phyloP scores from a whole-genome alignment of 2,888 invertebrate species.

The Poecilobothrus nobilitatus region DNA sequence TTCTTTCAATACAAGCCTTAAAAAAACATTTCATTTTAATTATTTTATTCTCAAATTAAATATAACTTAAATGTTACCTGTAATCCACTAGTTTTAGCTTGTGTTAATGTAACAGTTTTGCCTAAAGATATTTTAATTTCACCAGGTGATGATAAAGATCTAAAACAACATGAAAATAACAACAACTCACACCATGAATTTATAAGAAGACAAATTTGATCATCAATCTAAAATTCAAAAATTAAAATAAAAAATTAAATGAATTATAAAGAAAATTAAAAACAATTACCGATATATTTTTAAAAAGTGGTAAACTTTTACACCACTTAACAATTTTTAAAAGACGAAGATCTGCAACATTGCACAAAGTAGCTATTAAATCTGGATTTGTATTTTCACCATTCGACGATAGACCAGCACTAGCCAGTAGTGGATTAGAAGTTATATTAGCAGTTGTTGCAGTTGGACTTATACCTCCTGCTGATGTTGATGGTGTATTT shows the following conservation, averaged over 20 bases:
- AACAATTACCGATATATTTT: constrained; percentile 75
- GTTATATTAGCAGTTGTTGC: constrained; percentile 36
- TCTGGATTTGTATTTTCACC: constrained; percentile 66
- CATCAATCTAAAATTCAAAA: constrained; percentile 69
- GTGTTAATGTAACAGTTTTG: constrained; percentile 41
- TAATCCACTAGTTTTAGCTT: constrained; percentile 44
- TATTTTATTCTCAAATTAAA: not conserved
- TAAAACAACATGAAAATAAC: constrained; percentile 87
- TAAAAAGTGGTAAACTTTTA: constrained; percentile 91
- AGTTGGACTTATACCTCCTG: not conserved
- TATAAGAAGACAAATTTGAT: constrained; percentile 92
- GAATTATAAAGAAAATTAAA: not conserved
- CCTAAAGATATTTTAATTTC: constrained; percentile 64
- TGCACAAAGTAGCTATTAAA: constrained; percentile 81
- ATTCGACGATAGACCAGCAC: constrained; percentile 45
- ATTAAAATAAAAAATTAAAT: not conserved
- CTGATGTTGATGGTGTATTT: constrained; percentile 36
- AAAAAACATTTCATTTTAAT: constrained; percentile 4
- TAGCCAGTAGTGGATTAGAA: constrained; percentile 50
- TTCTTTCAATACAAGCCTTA: constrained; percentile 78
- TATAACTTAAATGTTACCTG: constrained; percentile 44
- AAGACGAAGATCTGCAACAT: constrained; percentile 88
- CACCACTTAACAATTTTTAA: constrained; percentile 99
- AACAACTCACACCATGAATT: constrained; percentile 96
- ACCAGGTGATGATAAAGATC: constrained; percentile 82